phyloP scores from a whole-genome alignment of 2,888 invertebrate species.

The Diarsia rubi region DNA sequence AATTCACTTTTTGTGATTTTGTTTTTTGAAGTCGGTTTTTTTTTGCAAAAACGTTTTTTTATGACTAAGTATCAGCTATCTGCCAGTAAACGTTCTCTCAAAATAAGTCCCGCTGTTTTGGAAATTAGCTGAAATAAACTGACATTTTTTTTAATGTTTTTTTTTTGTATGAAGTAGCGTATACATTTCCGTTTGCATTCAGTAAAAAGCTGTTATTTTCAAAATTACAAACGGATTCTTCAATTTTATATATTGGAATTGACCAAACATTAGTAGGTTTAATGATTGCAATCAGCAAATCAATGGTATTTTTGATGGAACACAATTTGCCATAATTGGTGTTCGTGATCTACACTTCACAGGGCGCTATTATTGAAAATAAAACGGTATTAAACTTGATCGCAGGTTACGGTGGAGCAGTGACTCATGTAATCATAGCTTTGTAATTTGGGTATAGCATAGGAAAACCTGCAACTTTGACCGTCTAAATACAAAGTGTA shows the following conservation, averaged over 20 bases:
- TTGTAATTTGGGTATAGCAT: slow-evolving; percentile 2
- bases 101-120: no score
- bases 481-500: not conserved
- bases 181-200: no score
- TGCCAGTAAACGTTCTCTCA: no score
- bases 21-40: no score
- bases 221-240: not conserved
- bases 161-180: no score
- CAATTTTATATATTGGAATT: not conserved
- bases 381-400: slow-evolving; percentile 31
- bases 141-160: no score
- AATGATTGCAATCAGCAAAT: slow-evolving; percentile 47
- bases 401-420: slow-evolving; percentile 22
- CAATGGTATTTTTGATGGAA: slow-evolving; percentile 56
- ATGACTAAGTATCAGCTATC: no score
- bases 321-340: slow-evolving; percentile 69
- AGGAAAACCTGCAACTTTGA: not conserved
- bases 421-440: slow-evolving; percentile 50
- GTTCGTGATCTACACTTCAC: slow-evolving; percentile 64
- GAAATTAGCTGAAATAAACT: no score
- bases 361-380: slow-evolving; percentile 47
- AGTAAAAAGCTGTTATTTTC: no score
- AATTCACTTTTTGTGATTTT: no score
- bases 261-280: not conserved
- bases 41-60: no score